Evolutionary conservation across 2,888 invertebrate genomes (phyloP), one percentile per base, ranked within the genome.

Genomic region (Matsumyia berberina): DNA sequence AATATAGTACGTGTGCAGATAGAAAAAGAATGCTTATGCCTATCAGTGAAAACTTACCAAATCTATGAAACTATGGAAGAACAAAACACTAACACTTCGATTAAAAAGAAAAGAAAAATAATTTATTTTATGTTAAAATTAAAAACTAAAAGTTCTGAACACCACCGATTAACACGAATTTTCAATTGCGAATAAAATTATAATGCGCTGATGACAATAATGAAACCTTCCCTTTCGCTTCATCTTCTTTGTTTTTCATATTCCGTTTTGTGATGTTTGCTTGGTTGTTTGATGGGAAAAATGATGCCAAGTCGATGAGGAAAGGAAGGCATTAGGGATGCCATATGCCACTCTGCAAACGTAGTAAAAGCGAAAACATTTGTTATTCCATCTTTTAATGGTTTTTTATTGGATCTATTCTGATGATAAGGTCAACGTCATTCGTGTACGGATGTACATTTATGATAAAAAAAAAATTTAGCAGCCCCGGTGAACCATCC

Each of bases 221-320:
- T 9, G 77, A 77, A 77, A 77, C 77, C 77, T 77, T 58, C 12
- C 51, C 4, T 53, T 51, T 60, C 39, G 24, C 4, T 44, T 39
- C n/a, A 37, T 42, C 51, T 67, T 51, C 77, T 67, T 51, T 60
- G 67, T 53, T 60, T 60, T 42, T 69, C 24, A 17, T 12, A 33
- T 67, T 77, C 60, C 5, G 12, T 15, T 69, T 69, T 51, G 44
- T 73, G 42, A 9, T 58, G 33, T 46, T 70, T 17, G 19, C 33
- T 69, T 33, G 31, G 12, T 5, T 8, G 12, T 39, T 60, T 46
- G 12, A 17, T 8, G 12, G 3, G 11, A 24, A 42, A 8, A 77
- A 60, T 67, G 60, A 42, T 67, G 77, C 77, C 77, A 77, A 60
- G 17, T 37, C 12, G 4, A 17, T 5, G 33, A 1, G 9, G 8